Evolutionary conservation across 2,797 vertebrate species (phyloP).

Genomic region (Typhlichthys subterraneus): DNA sequence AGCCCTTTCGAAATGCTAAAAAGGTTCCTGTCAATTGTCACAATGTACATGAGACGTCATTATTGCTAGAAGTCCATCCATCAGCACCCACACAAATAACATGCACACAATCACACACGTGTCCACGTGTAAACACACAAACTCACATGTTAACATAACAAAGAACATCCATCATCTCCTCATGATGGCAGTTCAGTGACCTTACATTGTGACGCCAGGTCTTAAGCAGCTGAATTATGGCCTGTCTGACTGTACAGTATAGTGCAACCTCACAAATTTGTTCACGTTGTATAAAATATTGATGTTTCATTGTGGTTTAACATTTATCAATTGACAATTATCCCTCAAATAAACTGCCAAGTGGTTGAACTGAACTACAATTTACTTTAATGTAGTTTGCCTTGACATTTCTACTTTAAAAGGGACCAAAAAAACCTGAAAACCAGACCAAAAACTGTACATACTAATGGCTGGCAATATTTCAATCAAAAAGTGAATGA

Average conservation of each 20-base stretch:
- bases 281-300: slow-evolving; percentile 25
- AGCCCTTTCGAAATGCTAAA: slow-evolving; percentile 26
- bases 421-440: too few relatives aligned
- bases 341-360: slow-evolving; percentile 1
- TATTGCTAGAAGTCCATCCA: slow-evolving; percentile 41
- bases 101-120: background rate
- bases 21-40: slow-evolving; percentile 40
- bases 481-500: too few relatives aligned
- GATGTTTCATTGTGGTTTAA: slow-evolving; percentile 13
- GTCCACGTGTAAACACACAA: slow-evolving; percentile 25
- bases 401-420: too few relatives aligned
- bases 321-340: slow-evolving; percentile 13
- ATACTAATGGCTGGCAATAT: too few relatives aligned
- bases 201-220: slow-evolving; percentile 21
- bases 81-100: slow-evolving; percentile 41
- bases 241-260: slow-evolving; percentile 2
- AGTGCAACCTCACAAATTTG: slow-evolving; percentile 11
- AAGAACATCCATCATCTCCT: slow-evolving; percentile 22
- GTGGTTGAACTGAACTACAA: background rate
- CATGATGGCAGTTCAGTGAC: slow-evolving; percentile 10
- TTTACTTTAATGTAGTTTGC: slow-evolving; percentile 16
- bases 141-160: slow-evolving; percentile 20
- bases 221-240: slow-evolving; percentile 16
- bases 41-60: slow-evolving; percentile 36
- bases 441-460: too few relatives aligned